A percentile compares a stretch with the other conserved stretches of the same genome.
Evolutionary conservation across 23 tunicate species (phyloP).

Genomic region (Styela clava): DNA sequence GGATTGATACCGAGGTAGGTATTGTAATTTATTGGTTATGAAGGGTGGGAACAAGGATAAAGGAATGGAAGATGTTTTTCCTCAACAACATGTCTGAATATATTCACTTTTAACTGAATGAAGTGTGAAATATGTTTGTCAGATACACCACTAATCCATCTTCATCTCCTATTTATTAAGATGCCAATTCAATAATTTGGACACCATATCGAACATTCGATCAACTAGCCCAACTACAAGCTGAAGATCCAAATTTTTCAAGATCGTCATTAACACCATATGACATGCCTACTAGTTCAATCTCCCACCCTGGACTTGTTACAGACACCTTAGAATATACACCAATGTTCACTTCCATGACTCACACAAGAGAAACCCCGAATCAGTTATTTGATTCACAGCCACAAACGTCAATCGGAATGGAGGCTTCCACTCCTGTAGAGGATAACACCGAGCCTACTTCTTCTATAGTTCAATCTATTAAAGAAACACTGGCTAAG

Average conservation of each 20-base stretch:
- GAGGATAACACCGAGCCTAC: not conserved
- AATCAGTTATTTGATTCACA: not conserved
- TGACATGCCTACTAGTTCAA: constrained; percentile 2
- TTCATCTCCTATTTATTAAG: not conserved
- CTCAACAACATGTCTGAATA: too few species aligned
- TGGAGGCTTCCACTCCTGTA: not conserved
- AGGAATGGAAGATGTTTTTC: too few species aligned
- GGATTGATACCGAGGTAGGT: too few species aligned
- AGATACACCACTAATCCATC: too few species aligned
- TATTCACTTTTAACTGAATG: too few species aligned
- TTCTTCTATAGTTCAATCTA: constrained; percentile 14
- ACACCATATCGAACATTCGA: constrained; percentile 29
- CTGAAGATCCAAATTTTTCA: not conserved
- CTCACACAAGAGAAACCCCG: not conserved
- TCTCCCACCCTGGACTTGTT: not conserved
- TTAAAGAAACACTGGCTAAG: constrained; percentile 14
- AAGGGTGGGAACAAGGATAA: too few species aligned
- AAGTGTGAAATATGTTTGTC: too few species aligned
- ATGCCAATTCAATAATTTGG: constrained; percentile 15
- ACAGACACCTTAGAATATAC: not conserved
- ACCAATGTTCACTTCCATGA: not conserved
- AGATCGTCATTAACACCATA: not conserved
- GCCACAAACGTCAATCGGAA: not conserved
- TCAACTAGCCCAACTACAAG: not conserved
- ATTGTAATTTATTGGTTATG: too few species aligned